Conservation (phyloP, 1,140 invertebrate species). For the Leucophenga varia region DNA sequence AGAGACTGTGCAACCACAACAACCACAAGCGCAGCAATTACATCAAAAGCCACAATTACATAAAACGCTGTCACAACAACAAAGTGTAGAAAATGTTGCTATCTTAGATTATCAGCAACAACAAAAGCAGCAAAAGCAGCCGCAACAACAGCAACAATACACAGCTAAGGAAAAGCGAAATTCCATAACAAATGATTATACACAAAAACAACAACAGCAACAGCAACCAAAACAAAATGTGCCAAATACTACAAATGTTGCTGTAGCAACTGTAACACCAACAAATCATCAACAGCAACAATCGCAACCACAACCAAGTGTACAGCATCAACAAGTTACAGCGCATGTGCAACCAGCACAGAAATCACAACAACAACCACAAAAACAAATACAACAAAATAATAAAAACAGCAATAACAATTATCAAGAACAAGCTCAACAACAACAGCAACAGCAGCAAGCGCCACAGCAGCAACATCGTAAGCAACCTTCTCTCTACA, state of each 20-base stretch:
- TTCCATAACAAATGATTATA: constrained; percentile 4
- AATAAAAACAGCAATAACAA: constrained; percentile 3
- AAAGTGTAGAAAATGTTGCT: neutral
- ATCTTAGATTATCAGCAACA: neutral
- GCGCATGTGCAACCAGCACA: constrained; percentile 9
- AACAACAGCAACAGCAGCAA: constrained; percentile 18
- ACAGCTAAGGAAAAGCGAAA: neutral
- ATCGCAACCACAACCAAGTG: constrained; percentile 9
- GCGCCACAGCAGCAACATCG: constrained; percentile 17
- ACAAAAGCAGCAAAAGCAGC: constrained; percentile 17
- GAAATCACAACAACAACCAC: constrained; percentile 28
- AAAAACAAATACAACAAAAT: constrained; percentile 17
- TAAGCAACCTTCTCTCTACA: constrained; percentile 8
- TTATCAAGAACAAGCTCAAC: constrained; percentile 6
- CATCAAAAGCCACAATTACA: neutral
- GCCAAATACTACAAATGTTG: constrained; percentile 24
- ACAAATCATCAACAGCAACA: constrained; percentile 22
- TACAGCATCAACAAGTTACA: constrained; percentile 10
- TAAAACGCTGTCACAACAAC: neutral
- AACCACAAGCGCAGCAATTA: neutral
- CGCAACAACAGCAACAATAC: constrained; percentile 15
- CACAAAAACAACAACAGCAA: constrained; percentile 8
- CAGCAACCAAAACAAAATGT: constrained; percentile 18
- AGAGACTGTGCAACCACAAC: neutral
- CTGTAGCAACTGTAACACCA: constrained; percentile 30